Conservation (phyloP, 2,888 invertebrate genomes). For the Lasiommata megera region DNA sequence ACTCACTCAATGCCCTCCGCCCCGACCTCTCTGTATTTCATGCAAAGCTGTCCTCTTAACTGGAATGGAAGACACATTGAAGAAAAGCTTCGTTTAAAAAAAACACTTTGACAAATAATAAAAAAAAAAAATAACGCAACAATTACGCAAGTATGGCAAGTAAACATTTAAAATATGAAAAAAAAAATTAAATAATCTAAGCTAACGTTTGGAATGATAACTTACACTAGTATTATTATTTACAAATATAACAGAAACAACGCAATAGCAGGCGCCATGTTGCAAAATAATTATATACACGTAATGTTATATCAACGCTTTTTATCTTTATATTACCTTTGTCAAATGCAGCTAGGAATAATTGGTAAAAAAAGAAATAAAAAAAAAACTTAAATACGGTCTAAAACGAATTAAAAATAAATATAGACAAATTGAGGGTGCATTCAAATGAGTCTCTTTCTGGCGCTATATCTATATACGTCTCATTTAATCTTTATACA, state of each 20-base stretch:
- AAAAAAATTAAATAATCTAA: slow-evolving; percentile 58
- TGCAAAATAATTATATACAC: slow-evolving; percentile 27
- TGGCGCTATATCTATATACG: too few species aligned
- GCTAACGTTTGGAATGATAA: slow-evolving; percentile 74
- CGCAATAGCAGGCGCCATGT: slow-evolving; percentile 35
- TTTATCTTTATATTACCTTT: slow-evolving; percentile 8
- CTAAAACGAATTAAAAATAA: not conserved
- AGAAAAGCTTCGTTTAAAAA: slow-evolving; percentile 26
- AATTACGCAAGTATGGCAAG: slow-evolving; percentile 75
- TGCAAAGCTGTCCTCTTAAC: slow-evolving; percentile 47
- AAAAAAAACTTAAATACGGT: not conserved
- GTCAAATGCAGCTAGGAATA: slow-evolving; percentile 15
- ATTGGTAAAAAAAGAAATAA: slow-evolving; percentile 9
- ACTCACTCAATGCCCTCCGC: not conserved
- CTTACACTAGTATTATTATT: slow-evolving; percentile 64
- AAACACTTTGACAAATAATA: slow-evolving; percentile 22
- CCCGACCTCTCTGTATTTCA: not conserved
- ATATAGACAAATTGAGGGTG: not conserved
- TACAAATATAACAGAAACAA: slow-evolving; percentile 75
- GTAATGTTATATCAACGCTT: slow-evolving; percentile 15
- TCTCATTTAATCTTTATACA: too few species aligned
- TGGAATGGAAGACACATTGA: slow-evolving; percentile 70
- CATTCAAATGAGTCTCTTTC: not conserved
- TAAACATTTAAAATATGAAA: slow-evolving; percentile 71
- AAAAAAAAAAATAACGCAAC: slow-evolving; percentile 59